phyloP scores from a whole-genome alignment of 2,113 vertebrate species.

The Bagarius yarrelli region DNA sequence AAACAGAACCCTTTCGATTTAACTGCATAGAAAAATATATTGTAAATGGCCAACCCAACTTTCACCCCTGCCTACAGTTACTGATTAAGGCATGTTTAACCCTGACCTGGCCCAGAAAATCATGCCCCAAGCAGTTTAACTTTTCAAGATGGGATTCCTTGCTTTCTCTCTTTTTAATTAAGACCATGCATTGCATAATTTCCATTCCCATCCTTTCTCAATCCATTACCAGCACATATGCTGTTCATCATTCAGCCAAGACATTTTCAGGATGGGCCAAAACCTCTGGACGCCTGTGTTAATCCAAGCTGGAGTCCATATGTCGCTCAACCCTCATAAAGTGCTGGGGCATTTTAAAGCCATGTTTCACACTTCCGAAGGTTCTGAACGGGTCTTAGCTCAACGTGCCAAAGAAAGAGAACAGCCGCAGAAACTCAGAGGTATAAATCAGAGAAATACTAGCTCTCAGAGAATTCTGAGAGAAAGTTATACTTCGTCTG shows the following conservation, averaged over 20 bases:
- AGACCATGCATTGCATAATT: slow-evolving; percentile 71
- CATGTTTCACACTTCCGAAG: slow-evolving; percentile 76
- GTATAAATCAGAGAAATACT: slow-evolving; percentile 25
- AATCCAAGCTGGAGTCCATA: slow-evolving; percentile 63
- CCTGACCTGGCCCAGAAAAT: slow-evolving; percentile 19
- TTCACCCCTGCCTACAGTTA: slow-evolving; percentile 10
- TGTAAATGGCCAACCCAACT: slow-evolving; percentile 4
- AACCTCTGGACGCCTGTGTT: slow-evolving; percentile 60
- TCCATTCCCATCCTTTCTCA: slow-evolving; percentile 64
- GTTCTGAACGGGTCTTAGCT: slow-evolving; percentile 55
- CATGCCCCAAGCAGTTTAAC: slow-evolving; percentile 2
- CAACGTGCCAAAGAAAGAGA: not conserved
- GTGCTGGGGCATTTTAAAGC: slow-evolving; percentile 68
- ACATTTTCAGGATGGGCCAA: slow-evolving; percentile 59
- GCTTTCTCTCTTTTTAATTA: slow-evolving; percentile 58
- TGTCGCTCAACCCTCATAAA: slow-evolving; percentile 64
- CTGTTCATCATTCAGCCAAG: slow-evolving; percentile 63
- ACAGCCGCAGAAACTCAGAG: not conserved
- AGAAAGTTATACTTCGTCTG: not conserved
- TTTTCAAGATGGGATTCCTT: not conserved
- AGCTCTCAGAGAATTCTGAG: not conserved
- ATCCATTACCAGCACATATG: slow-evolving; percentile 63
- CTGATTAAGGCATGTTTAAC: slow-evolving; percentile 6
- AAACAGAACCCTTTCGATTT: not conserved
- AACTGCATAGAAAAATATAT: not conserved